These are phyloP conservation scores for Syngnathus acus DNA, from an alignment of 2,797 vertebrate species.

Conservation along the genomic window DNA sequence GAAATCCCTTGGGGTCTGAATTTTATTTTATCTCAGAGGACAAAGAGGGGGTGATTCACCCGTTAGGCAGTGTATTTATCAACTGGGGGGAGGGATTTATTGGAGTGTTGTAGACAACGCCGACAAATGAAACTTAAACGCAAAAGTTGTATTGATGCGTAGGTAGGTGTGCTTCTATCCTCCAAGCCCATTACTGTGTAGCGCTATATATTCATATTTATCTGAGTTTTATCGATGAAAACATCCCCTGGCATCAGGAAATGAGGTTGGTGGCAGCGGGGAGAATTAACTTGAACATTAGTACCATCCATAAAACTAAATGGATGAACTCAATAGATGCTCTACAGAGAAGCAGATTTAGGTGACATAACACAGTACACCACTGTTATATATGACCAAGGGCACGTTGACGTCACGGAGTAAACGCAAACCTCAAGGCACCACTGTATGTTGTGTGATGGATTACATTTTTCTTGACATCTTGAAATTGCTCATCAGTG, in stretches of 20 bases:
- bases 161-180: not conserved
- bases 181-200: not conserved
- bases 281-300: not conserved
- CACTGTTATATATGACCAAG: not conserved
- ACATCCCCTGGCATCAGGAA: not conserved
- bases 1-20: not conserved
- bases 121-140: not conserved
- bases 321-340: not conserved
- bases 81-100: not conserved
- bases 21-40: not conserved
- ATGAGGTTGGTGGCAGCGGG: not conserved
- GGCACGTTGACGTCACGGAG: no score
- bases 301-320: not conserved
- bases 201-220: not conserved
- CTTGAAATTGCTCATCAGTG: not conserved
- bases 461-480: not conserved
- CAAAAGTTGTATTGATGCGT: not conserved
- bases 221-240: not conserved
- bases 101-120: not conserved
- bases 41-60: not conserved
- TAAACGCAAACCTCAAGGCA: no score
- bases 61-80: not conserved
- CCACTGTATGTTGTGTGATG: not conserved
- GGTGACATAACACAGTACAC: not conserved
- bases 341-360: not conserved